These are phyloP conservation scores for Engystomops pustulosus DNA, from an alignment of 2,113 vertebrate genomes.

Conservation along the genomic window DNA sequence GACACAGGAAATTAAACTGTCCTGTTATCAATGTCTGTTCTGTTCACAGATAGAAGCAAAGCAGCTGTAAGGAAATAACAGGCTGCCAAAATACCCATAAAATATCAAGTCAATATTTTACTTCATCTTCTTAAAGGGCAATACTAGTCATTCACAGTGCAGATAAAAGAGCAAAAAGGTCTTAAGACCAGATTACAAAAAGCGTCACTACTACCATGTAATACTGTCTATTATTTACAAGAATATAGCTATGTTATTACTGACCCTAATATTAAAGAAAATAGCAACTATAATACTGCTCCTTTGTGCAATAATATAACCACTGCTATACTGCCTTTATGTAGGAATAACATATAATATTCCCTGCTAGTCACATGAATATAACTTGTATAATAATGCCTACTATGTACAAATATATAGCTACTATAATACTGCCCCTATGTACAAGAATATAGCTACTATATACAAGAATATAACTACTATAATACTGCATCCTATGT, in stretches of 20 bases:
- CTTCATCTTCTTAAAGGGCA: not conserved
- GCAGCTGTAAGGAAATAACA: not conserved
- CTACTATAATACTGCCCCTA: no score
- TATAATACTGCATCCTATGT: no score
- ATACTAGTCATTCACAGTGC: not conserved
- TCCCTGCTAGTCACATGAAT: no score
- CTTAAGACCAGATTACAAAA: no score
- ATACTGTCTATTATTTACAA: not conserved
- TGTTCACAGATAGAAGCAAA: not conserved
- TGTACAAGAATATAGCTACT: no score
- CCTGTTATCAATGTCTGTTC: slow-evolving; percentile 63
- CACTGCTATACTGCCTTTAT: not conserved
- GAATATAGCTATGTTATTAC: not conserved
- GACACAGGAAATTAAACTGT: slow-evolving; percentile 82
- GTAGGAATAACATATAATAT: no score
- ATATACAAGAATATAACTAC: no score
- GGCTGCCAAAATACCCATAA: not conserved
- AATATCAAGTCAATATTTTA: not conserved
- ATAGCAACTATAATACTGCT: not conserved
- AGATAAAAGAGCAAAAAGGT: not conserved
- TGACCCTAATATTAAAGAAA: not conserved
- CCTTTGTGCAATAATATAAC: not conserved
- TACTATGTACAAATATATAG: no score
- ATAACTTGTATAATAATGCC: no score
- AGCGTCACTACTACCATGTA: no score